Base-by-base conservation (phyloP, 2,888 invertebrate species). In the Mechanitis messenoides region DNA sequence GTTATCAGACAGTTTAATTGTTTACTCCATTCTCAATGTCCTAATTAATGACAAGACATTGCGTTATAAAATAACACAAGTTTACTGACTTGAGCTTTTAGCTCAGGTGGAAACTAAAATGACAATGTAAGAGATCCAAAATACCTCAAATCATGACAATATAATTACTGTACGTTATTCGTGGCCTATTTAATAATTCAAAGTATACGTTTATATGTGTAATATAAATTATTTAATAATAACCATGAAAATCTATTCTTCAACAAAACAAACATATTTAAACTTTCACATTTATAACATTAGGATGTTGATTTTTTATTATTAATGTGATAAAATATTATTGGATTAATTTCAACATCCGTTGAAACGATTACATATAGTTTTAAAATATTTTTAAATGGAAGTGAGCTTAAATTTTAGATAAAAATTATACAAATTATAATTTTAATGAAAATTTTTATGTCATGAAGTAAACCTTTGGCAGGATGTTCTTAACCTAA, bases 1-100 rank as follows among this genome's bases (percentile, higher is more conserved):
- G 78, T 74, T 79, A 75, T 69, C 61, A 68, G 77, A 77, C 79
- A 74, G 66, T 73, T 69, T 81, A 78, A 81, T 80, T 79, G 76
- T 80, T 75, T 71, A 69, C 75, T 73, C 71, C 76, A 78, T 81
- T 79, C 79, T 75, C 74, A 73, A 71, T 62, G 65, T 63, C 69
- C 66, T 73, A 70, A 77, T 77, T 75, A 74, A 77, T 71, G 65
- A 72, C 76, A 71, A 70, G 67, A 69, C 71, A 72, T 72, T 71
- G 68, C 72, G 68, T 73, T 74, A 71, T 73, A 55, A 55, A 57
- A 55, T 53, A 54, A 47, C 56, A 50, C 45, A 20, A 60, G 50
- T 50, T 50, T 31, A 60, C 55, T 55, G 57, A 60, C 31, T 38
- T 38, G 59, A 53, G 38, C 38, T 38, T 38, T 38, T 7, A 53